phyloP scores from a whole-genome alignment of 2,888 invertebrate species.

The Dynastes hyllus region DNA sequence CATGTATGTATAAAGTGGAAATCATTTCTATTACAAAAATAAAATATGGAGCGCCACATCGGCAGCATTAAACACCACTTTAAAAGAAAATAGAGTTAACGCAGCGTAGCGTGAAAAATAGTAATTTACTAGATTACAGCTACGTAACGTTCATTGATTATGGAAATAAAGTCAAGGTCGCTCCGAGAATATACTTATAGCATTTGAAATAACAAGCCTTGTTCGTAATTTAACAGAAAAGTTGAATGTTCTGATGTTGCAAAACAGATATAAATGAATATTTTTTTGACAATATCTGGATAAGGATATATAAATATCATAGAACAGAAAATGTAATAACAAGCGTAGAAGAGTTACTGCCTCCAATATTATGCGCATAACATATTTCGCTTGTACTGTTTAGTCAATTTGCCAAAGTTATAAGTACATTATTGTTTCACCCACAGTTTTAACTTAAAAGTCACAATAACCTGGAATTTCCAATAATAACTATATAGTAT shows the following conservation, averaged over 20 bases:
- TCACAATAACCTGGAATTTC: too few species aligned
- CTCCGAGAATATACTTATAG: constrained; percentile 11
- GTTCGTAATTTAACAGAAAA: constrained; percentile 16
- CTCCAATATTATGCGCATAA: too few species aligned
- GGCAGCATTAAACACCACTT: constrained; percentile 11
- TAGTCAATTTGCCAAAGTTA: too few species aligned
- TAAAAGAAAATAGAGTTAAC: constrained; percentile 16
- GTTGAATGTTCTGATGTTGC: not conserved
- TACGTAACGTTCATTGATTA: constrained; percentile 45
- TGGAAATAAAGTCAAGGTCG: constrained; percentile 45
- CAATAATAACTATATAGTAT: too few species aligned
- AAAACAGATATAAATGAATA: not conserved
- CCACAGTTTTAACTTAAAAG: too few species aligned
- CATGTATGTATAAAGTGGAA: not conserved
- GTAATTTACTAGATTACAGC: constrained; percentile 34
- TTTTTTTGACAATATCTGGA: too few species aligned
- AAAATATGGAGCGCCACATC: constrained; percentile 4
- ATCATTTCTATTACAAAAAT: constrained; percentile 5
- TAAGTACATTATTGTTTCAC: too few species aligned
- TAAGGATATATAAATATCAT: too few species aligned
- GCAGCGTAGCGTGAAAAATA: constrained; percentile 42
- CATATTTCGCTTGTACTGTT: too few species aligned
- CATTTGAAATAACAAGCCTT: constrained; percentile 15
- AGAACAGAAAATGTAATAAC: too few species aligned
- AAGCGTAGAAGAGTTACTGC: too few species aligned